Evolutionary conservation across 1,140 invertebrate species (phyloP).

Genomic region (Charaxes varanes): DNA sequence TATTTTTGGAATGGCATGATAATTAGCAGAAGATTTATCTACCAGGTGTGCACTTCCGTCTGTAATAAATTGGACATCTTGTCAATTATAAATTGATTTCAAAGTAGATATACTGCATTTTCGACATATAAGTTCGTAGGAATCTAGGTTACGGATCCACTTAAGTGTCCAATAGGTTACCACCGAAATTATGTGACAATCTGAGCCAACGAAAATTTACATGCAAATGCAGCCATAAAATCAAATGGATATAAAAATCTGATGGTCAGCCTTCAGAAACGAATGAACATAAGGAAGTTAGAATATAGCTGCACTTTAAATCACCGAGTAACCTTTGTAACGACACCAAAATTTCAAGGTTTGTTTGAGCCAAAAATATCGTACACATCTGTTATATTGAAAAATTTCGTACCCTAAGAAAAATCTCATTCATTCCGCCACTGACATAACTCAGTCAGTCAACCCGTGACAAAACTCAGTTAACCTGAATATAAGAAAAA

Average conservation of each 20-base stretch:
- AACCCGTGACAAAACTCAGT: too few relatives aligned
- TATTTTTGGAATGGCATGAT: too few relatives aligned
- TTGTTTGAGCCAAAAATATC: too few relatives aligned
- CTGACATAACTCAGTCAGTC: too few relatives aligned
- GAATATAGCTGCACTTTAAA: background rate
- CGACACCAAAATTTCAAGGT: too few relatives aligned
- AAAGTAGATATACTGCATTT: background rate
- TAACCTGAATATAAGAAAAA: too few relatives aligned
- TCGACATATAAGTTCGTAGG: background rate
- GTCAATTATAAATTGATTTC: background rate
- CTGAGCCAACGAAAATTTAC: background rate
- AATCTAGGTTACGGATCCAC: background rate
- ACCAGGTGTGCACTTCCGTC: background rate
- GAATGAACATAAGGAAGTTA: background rate
- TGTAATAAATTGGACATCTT: background rate
- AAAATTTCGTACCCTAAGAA: too few relatives aligned
- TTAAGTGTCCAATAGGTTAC: background rate
- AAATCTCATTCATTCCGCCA: too few relatives aligned
- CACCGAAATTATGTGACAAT: constrained; percentile 1
- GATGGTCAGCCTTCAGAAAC: background rate
- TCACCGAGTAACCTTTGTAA: too few relatives aligned
- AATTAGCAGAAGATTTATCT: background rate
- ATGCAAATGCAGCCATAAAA: background rate
- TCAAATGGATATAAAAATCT: background rate
- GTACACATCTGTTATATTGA: too few relatives aligned